Evolutionary conservation across 2,797 vertebrate genomes (phyloP).

Genomic region (Rallus crepitans): DNA sequence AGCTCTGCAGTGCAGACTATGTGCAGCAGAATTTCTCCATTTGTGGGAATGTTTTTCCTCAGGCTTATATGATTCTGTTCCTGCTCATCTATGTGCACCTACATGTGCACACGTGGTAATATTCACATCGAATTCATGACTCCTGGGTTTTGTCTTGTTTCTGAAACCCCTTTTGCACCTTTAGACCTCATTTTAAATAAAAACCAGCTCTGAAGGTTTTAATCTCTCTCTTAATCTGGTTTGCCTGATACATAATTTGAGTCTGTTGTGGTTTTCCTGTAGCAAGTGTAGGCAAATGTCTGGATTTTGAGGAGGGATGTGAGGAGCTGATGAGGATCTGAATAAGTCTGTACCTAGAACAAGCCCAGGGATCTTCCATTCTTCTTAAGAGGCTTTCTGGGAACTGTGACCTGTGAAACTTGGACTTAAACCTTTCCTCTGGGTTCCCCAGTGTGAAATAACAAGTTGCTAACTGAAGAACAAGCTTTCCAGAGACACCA

Average conservation of each 20-base stretch:
- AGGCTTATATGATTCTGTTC: neutral
- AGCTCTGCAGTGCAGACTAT: neutral
- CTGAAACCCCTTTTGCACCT: neutral
- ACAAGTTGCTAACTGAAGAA: neutral
- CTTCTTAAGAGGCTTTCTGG: neutral
- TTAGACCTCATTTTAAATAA: neutral
- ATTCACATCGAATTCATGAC: neutral
- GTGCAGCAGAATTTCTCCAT: neutral
- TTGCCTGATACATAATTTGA: neutral
- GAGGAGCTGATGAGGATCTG: neutral
- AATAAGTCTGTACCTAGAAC: neutral
- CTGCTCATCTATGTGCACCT: neutral
- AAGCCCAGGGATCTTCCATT: neutral
- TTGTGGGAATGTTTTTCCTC: neutral
- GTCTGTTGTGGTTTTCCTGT: neutral
- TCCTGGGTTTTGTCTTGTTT: neutral
- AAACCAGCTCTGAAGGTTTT: neutral
- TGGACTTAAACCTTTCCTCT: no score
- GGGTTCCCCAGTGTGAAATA: no score
- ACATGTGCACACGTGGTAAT: accelerated
- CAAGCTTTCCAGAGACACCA: neutral
- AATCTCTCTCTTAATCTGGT: neutral
- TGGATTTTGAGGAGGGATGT: neutral
- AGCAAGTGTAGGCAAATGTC: neutral
- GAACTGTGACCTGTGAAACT: no score